Percentiles rank a stretch among this genome's conserved stretches.
Conservation (phyloP, 2,888 invertebrate species). For the Catotricha subobsoleta region DNA sequence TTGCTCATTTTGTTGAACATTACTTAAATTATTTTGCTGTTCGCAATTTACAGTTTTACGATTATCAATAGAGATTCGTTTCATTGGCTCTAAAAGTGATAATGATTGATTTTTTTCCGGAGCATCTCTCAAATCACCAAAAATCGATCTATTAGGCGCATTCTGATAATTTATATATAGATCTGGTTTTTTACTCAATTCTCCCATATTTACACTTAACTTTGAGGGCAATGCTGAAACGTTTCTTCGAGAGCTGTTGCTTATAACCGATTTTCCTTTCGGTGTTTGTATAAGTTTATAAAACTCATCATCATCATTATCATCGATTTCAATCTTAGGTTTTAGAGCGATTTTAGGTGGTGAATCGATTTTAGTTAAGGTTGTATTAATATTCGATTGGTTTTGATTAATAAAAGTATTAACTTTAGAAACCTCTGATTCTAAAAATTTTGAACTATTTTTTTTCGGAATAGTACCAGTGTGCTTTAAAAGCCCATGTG, state of each 20-base stretch:
- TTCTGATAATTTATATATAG: no score
- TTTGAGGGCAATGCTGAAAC: no score
- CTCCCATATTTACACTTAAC: no score
- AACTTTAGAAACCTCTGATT: no score
- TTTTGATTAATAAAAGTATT: no score
- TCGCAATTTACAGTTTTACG: not conserved
- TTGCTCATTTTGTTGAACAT: no score
- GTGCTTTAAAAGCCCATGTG: no score
- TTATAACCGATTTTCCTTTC: not conserved
- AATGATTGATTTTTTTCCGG: not conserved
- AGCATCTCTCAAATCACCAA: not conserved
- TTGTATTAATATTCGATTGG: not conserved
- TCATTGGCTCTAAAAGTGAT: not conserved
- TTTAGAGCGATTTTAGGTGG: not conserved
- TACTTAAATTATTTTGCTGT: not conserved
- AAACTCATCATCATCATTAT: not conserved
- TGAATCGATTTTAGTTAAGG: not conserved
- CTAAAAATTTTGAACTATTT: no score
- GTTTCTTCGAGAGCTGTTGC: no score
- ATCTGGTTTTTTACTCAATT: no score
- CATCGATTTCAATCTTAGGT: not conserved
- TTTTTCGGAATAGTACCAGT: no score
- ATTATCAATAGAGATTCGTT: not conserved
- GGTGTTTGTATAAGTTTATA: not conserved
- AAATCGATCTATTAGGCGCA: not conserved